Conservation (phyloP, 1,140 invertebrate genomes). For the Thaumatotibia leucotreta region DNA sequence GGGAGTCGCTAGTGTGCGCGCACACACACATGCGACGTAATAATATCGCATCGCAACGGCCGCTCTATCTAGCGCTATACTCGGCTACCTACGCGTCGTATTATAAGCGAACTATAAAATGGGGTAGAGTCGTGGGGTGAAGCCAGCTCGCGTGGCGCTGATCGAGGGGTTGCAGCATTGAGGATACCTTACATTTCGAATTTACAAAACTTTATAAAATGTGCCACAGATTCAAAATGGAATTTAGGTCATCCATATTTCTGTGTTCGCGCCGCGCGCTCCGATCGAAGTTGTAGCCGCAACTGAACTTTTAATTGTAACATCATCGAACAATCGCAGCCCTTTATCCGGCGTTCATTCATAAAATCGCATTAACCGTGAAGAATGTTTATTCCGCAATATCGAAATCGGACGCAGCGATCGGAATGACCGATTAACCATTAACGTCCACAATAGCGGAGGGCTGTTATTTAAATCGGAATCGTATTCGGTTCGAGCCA, state of each 20-base stretch:
- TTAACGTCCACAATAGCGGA: conserved; percentile 63
- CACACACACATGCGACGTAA: conserved; percentile 49
- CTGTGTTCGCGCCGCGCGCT: neutral
- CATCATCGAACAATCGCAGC: conserved; percentile 37
- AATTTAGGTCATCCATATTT: neutral
- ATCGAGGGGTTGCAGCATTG: neutral
- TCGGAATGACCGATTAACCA: conserved; percentile 60
- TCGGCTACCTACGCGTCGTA: conserved; percentile 53
- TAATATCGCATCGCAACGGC: conserved; percentile 62
- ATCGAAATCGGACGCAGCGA: conserved; percentile 46
- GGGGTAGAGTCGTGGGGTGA: conserved; percentile 58
- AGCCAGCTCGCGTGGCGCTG: conserved; percentile 4
- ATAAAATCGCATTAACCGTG: conserved; percentile 48
- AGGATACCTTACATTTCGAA: neutral
- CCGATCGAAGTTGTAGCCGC: neutral
- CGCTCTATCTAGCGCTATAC: conserved; percentile 63
- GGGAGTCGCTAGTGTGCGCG: conserved; percentile 38
- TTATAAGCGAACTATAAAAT: conserved; percentile 61
- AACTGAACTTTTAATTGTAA: neutral
- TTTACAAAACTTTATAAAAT: neutral
- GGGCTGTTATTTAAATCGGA: neutral
- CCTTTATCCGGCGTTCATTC: conserved; percentile 54
- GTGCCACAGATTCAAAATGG: neutral
- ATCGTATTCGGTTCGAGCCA: neutral
- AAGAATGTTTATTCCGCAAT: conserved; percentile 52